A percentile compares a stretch with the other conserved stretches of the same genome.
phyloP scores from a whole-genome alignment of 1,140 invertebrate species.

The Drosophila novamexicana region DNA sequence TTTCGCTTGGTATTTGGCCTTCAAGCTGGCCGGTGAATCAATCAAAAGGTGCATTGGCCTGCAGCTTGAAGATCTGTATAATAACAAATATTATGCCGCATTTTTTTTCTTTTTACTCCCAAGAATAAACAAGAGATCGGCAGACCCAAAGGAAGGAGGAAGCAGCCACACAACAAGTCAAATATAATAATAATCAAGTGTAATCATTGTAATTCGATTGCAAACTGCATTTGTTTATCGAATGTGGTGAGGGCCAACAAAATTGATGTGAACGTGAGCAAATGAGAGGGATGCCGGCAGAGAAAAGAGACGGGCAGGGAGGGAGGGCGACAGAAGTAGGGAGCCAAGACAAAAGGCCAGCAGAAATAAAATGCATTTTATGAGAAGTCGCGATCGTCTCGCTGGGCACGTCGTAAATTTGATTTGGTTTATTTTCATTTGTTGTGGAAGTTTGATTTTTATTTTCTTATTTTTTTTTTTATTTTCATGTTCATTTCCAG shows the following conservation, averaged over 20 bases:
- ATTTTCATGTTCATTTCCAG: constrained; percentile 32
- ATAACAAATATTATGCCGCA: constrained; percentile 50
- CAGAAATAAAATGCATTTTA: constrained; percentile 48
- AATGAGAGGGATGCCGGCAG: background rate
- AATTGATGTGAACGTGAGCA: constrained; percentile 6
- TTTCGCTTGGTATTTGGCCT: constrained; percentile 30
- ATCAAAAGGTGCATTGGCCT: constrained; percentile 50
- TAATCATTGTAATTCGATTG: constrained; percentile 69
- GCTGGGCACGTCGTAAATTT: constrained; percentile 70
- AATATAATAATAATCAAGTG: constrained; percentile 70
- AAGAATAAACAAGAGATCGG: constrained; percentile 61
- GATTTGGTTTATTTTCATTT: constrained; percentile 76
- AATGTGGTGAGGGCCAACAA: constrained; percentile 25
- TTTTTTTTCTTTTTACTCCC: background rate
- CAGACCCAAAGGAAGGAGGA: background rate
- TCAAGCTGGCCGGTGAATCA: constrained; percentile 25
- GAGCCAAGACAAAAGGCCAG: constrained; percentile 15
- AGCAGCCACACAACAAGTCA: constrained; percentile 28
- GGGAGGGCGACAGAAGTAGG: background rate
- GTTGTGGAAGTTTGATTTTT: constrained; percentile 4
- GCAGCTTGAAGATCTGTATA: background rate
- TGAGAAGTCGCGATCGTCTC: constrained; percentile 46
- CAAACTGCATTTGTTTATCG: constrained; percentile 69
- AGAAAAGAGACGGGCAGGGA: background rate
- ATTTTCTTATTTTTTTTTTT: constrained; percentile 31